Conservation (phyloP, 2,888 invertebrate genomes). For the Yponomeuta plumbellus region DNA sequence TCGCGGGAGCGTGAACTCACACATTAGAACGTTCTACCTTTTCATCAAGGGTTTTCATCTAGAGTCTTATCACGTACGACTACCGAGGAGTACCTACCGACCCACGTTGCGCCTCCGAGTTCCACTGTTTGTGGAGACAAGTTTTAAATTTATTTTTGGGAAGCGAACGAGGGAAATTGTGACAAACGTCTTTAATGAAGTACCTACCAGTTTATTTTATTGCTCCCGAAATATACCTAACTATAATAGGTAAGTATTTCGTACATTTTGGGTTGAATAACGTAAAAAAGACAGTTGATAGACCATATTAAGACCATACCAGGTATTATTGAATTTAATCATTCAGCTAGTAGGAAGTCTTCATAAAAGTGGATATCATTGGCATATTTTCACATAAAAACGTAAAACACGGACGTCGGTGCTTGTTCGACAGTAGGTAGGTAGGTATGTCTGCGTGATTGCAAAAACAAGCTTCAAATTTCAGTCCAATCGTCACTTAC, state of each 20-base stretch:
- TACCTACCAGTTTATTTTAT: too few species aligned
- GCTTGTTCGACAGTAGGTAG: neutral
- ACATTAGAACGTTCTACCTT: neutral
- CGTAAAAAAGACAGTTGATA: too few species aligned
- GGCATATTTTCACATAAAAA: neutral
- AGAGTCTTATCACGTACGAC: neutral
- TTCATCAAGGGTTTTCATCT: neutral
- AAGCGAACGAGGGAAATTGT: neutral
- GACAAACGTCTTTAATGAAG: too few species aligned
- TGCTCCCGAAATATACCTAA: too few species aligned
- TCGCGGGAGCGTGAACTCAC: neutral
- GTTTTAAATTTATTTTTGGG: neutral
- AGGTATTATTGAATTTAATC: too few species aligned
- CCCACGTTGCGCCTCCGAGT: neutral
- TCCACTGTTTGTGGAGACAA: neutral
- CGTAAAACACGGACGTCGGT: neutral
- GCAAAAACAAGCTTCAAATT: constrained; percentile 11
- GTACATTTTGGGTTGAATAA: too few species aligned
- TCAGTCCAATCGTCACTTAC: neutral
- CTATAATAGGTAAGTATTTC: too few species aligned
- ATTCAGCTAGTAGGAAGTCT: too few species aligned
- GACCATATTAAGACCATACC: too few species aligned
- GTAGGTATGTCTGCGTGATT: neutral
- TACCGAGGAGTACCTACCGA: neutral
- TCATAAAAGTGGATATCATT: too few species aligned